Evolutionary conservation across 2,797 vertebrate genomes (phyloP).

Genomic region (Setipinna tenuifilis): DNA sequence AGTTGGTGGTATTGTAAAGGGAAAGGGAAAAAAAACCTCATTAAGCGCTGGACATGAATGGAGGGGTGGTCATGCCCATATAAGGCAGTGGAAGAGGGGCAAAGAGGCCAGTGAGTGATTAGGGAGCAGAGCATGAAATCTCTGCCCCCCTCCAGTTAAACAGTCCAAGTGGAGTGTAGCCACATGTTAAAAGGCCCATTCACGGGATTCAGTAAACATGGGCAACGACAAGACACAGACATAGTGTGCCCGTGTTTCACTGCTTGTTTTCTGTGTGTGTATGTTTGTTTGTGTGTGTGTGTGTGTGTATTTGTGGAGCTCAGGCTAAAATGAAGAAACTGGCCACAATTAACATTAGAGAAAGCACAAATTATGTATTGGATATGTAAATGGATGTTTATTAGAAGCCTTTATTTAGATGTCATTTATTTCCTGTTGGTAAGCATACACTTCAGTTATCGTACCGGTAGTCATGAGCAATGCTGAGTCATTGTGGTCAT

Average conservation of each 20-base stretch:
- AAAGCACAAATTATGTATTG: not conserved
- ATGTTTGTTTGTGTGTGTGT: slow-evolving; percentile 15
- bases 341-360: not conserved
- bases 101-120: slow-evolving; percentile 20
- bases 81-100: not conserved
- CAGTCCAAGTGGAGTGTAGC: not conserved
- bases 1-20: not conserved
- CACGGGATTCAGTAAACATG: not conserved
- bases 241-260: not conserved
- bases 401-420: not conserved
- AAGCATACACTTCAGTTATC: not conserved
- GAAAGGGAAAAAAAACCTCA: not conserved
- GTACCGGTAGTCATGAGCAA: not conserved
- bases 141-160: slow-evolving; percentile 9
- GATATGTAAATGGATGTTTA: not conserved
- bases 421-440: not conserved
- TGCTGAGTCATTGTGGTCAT: not conserved
- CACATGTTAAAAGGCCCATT: slow-evolving; percentile 24
- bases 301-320: not conserved
- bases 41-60: not conserved
- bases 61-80: not conserved
- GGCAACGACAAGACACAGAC: not conserved
- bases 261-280: not conserved
- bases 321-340: not conserved
- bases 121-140: not conserved